phyloP scores from a whole-genome alignment of 2,888 invertebrate species.

The Athrips mouffetella region DNA sequence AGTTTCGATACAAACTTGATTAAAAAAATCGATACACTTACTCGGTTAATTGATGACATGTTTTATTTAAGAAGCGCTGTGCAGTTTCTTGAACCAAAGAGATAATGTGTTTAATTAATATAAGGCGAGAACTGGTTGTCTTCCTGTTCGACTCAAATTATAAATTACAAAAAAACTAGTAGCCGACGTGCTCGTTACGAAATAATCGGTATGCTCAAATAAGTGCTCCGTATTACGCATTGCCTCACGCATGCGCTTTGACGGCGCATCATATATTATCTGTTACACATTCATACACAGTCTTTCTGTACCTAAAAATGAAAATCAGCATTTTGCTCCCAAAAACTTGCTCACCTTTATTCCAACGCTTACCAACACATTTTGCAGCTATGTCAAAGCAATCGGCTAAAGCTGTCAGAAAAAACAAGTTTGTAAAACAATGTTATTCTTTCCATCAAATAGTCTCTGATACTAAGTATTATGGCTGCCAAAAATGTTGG shows the following conservation, averaged over 20 bases:
- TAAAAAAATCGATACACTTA: conserved; percentile 15
- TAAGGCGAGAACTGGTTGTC: conserved; percentile 42
- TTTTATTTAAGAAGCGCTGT: conserved; percentile 16
- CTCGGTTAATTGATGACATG: conserved; percentile 15
- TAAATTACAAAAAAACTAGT: conserved; percentile 42
- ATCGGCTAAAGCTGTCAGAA: no score
- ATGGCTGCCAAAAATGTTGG: no score
- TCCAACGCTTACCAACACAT: no score
- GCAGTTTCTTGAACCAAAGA: conserved; percentile 26
- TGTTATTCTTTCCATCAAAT: no score
- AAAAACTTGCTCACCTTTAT: no score
- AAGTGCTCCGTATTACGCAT: conserved; percentile 19
- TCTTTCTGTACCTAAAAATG: no score
- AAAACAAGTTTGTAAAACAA: no score
- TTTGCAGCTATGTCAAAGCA: no score
- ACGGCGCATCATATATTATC: conserved; percentile 7
- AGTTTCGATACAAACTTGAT: not conserved
- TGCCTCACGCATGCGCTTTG: not conserved
- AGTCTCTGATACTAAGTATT: no score
- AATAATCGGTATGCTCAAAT: conserved; percentile 34
- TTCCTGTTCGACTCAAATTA: conserved; percentile 48
- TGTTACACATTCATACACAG: not conserved
- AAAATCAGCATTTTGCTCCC: no score
- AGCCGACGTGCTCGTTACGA: conserved; percentile 38
- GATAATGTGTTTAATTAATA: conserved; percentile 53